Conservation (phyloP, 2,113 vertebrate species). For the Cyanoderma ruficeps region DNA sequence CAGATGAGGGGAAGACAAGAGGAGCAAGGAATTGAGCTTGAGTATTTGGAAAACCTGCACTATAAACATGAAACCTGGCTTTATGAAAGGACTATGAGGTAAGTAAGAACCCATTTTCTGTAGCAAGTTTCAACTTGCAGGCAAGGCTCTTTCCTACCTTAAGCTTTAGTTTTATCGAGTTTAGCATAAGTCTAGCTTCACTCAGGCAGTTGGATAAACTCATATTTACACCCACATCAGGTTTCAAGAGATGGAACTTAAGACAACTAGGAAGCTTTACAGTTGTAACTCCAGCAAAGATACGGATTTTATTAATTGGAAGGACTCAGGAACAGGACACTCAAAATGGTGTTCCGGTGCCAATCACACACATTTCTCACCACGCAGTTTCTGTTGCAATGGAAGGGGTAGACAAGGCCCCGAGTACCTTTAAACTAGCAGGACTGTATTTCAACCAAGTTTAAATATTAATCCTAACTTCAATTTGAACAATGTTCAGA, state of each 20-base stretch:
- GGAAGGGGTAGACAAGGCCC: not conserved
- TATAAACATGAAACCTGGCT: constrained; percentile 86
- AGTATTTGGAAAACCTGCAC: constrained; percentile 86
- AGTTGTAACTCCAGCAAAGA: not conserved
- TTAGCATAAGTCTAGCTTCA: not conserved
- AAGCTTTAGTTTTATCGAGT: not conserved
- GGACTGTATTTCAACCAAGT: not conserved
- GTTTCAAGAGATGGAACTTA: not conserved
- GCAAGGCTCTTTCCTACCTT: not conserved
- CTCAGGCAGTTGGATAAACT: not conserved
- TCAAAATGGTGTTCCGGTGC: not conserved
- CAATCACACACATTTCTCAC: not conserved
- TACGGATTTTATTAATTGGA: not conserved
- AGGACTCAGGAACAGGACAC: not conserved
- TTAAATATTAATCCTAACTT: constrained; percentile 24
- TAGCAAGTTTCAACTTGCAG: not conserved
- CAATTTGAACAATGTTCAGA: not conserved
- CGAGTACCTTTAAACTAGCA: not conserved
- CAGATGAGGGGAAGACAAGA: constrained; percentile 78
- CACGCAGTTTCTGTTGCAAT: not conserved
- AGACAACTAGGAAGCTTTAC: not conserved
- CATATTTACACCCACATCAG: not conserved
- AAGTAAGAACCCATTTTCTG: constrained; percentile 53
- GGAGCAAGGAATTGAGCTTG: constrained; percentile 82
- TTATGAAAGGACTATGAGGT: constrained; percentile 77